Base-by-base conservation (phyloP, 2,113 vertebrate species). In the Merops nubicus region DNA sequence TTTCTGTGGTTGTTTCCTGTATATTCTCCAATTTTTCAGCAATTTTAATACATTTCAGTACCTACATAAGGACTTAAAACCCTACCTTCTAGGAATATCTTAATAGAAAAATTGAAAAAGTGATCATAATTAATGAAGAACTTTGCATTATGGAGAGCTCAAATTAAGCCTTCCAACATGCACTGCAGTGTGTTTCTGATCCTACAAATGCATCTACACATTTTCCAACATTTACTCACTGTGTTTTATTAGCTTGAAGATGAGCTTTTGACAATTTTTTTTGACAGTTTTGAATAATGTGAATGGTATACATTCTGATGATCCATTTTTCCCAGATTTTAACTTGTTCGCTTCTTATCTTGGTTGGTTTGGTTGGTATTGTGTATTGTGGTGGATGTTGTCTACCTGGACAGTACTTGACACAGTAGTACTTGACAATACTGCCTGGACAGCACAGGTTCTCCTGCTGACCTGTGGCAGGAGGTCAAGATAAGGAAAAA, bases 381-480 rank as follows among this genome's bases (percentile, higher is more conserved):
- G n/a, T n/a, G n/a, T n/a, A n/a, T n/a, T n/a, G n/a, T n/a, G n/a
- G n/a, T n/a, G n/a, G n/a, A n/a, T n/a, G n/a, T n/a, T n/a, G n/a
- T n/a, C n/a, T n/a, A n/a, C n/a, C n/a, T n/a, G n/a, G n/a, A n/a
- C n/a, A n/a, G n/a, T n/a, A n/a, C n/a, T n/a, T n/a, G n/a, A n/a
- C n/a, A n/a, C n/a, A n/a, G n/a, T n/a, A n/a, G n/a, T n/a, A n/a
- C n/a, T n/a, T n/a, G n/a, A n/a, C n/a, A n/a, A n/a, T n/a, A n/a
- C n/a, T n/a, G n/a, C n/a, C n/a, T n/a, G n/a, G n/a, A n/a, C n/a
- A n/a, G 28, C 11, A 48, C 8, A 67, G 10, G 16, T 21, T 85
- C 5, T 4, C 6, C 7, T 57, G 11, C 10, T 36, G n/a, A 33
- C 8, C 4, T 1, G 3, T 5, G 14, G 5, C 48, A 90, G 31